These are phyloP conservation scores for Oplegnathus fasciatus DNA, from an alignment of 2,113 vertebrate species.

Conservation along the genomic window DNA sequence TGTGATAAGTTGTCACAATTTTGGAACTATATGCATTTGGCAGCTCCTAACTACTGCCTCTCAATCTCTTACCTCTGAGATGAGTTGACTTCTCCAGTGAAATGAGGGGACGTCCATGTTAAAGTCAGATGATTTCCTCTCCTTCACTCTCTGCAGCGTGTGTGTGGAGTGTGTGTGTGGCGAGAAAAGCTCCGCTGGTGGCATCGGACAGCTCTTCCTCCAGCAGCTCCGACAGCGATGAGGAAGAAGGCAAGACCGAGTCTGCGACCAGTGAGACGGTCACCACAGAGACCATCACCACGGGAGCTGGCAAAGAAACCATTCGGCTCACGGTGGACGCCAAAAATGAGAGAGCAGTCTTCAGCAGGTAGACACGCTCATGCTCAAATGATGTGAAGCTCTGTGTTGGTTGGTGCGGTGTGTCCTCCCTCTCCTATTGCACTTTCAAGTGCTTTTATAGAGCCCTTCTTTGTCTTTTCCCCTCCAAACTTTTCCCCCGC, in stretches of 20 bases:
- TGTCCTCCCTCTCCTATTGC: neutral
- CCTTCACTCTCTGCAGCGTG: slow-evolving; percentile 81
- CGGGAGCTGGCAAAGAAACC: slow-evolving; percentile 82
- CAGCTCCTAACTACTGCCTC: neutral
- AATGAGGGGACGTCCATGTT: neutral
- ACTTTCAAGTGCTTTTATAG: slow-evolving; percentile 24
- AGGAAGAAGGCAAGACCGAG: slow-evolving; percentile 84
- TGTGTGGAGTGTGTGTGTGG: slow-evolving; percentile 90
- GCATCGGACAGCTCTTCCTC: slow-evolving; percentile 92
- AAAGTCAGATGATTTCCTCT: neutral
- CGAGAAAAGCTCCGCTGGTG: slow-evolving; percentile 88
- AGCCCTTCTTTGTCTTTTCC: slow-evolving; percentile 15
- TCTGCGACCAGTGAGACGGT: slow-evolving; percentile 74
- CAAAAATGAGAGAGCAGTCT: slow-evolving; percentile 83
- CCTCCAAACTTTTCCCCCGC: slow-evolving; percentile 18
- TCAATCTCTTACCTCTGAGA: neutral
- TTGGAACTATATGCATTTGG: neutral
- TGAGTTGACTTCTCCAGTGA: neutral
- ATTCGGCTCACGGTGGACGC: slow-evolving; percentile 79
- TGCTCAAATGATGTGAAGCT: neutral
- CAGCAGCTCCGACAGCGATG: slow-evolving; percentile 87
- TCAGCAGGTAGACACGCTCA: slow-evolving; percentile 84
- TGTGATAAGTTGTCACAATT: neutral
- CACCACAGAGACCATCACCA: slow-evolving; percentile 81
- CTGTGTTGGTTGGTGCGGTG: neutral